Conservation (phyloP, 2,113 vertebrate genomes). For the Procavia capensis region DNA sequence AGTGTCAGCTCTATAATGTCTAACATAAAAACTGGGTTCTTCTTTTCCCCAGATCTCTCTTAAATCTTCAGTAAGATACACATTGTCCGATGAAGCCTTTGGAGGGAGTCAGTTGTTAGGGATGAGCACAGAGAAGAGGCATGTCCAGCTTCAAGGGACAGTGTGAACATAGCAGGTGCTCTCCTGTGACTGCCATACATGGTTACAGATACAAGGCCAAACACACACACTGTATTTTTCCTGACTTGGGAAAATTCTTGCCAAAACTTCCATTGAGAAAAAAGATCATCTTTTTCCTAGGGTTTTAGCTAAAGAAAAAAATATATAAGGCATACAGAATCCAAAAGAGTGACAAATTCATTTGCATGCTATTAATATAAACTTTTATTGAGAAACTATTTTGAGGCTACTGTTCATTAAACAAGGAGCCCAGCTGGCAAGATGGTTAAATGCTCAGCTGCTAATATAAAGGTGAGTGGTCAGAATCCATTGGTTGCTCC, state of each 20-base stretch:
- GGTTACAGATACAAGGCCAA: background rate
- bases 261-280: background rate
- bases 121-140: background rate
- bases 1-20: background rate
- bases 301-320: constrained; percentile 1
- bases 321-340: background rate
- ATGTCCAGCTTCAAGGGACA: background rate
- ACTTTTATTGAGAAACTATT: constrained; percentile 7
- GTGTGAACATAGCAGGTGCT: background rate
- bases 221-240: background rate
- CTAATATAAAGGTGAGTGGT: no score
- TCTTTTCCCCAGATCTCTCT: background rate
- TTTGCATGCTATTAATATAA: background rate
- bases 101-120: background rate
- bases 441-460: no score
- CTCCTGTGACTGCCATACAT: background rate
- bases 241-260: background rate
- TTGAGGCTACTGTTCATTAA: background rate
- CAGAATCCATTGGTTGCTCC: no score
- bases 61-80: background rate
- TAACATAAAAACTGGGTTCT: background rate
- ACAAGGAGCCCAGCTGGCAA: no score
- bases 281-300: background rate
- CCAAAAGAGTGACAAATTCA: background rate
- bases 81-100: background rate